Evolutionary conservation across 2,113 vertebrate genomes (phyloP), one percentile per base, ranked within the genome.

Genomic region (Dryoscopus gambensis): DNA sequence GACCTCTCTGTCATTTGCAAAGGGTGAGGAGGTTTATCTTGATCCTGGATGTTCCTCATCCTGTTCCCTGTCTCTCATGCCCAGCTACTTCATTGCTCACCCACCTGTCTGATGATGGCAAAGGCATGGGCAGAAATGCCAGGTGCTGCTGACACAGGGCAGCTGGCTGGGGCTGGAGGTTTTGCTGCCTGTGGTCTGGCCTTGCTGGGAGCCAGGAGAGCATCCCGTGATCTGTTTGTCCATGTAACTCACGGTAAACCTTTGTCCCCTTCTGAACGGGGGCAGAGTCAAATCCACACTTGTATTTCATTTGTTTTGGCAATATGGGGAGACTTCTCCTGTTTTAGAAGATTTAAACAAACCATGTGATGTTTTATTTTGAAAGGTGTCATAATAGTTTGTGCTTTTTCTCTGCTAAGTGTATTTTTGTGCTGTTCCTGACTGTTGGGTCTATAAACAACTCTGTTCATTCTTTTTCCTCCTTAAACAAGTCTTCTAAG

Each of bases 251-350:
- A 3, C 55, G 14, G 16, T 69, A 77, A 93, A 90, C 70, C 33
- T 95, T 82, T 71, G 63, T 87, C 69, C 57, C 89, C 74, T 90
- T 83, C 65, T 87, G 91, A 97, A 94, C 83, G 39, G 76, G 65
- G 87, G 39, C 63, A 73, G 37, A 90, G 70, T 95, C 62, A 53
- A 78, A 62, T 90, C 81, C 60, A 79, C 24, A 5, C 57, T 95
- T 77, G 27, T 70, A 18, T 94, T 95, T 91, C 13, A 46, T 97
- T 98, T 97, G 69, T 96, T 97, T 97, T 98, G 96, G 93, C 96
- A 91, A 53, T 93, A 82, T 31, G 42, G 73, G 50, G 33, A 49
- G 19, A 19, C 20, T 76, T 91, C 2, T 91, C 33, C 55, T 64
- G 23, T 35, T 92, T 71, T 74, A 85, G 82, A 95, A 91, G 73